Conservation (phyloP, 2,113 vertebrate species). For the Ictalurus punctatus region DNA sequence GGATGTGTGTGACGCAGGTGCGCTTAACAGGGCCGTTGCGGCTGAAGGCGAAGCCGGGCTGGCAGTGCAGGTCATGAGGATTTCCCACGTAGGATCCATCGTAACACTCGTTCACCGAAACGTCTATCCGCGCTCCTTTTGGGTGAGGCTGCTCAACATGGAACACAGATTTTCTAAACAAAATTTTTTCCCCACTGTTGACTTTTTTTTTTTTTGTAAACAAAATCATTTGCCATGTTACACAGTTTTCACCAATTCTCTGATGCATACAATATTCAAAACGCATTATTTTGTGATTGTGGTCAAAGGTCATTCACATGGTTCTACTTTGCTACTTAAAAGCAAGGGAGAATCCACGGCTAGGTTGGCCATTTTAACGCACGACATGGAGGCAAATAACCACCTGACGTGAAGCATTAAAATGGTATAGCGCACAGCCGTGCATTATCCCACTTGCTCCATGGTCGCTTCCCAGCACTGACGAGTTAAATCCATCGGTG, state of each 20-base stretch:
- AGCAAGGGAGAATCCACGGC: too few species aligned
- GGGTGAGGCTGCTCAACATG: slow-evolving; percentile 85
- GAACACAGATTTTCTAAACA: too few species aligned
- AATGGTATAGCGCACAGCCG: too few species aligned
- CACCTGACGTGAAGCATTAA: too few species aligned
- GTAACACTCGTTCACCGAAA: slow-evolving; percentile 98
- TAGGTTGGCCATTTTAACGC: too few species aligned
- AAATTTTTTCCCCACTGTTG: background rate
- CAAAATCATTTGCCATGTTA: background rate
- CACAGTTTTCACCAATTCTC: too few species aligned
- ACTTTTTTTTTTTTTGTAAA: background rate
- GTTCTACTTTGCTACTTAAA: background rate
- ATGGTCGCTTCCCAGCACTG: too few species aligned
- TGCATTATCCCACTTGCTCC: too few species aligned
- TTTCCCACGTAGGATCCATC: slow-evolving; percentile 99
- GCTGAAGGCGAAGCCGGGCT: slow-evolving; percentile 97
- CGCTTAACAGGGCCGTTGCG: slow-evolving; percentile 97
- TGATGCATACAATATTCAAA: background rate
- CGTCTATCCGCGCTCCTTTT: slow-evolving; percentile 98
- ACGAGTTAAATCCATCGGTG: too few species aligned
- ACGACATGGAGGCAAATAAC: too few species aligned
- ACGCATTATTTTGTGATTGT: background rate
- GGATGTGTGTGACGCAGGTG: slow-evolving; percentile 93
- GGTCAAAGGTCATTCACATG: background rate
- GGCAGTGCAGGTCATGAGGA: slow-evolving; percentile 98